Evolutionary conservation across 2,888 invertebrate species (phyloP), one percentile per base, ranked within the genome.

Genomic region (Ophion ellenae): DNA sequence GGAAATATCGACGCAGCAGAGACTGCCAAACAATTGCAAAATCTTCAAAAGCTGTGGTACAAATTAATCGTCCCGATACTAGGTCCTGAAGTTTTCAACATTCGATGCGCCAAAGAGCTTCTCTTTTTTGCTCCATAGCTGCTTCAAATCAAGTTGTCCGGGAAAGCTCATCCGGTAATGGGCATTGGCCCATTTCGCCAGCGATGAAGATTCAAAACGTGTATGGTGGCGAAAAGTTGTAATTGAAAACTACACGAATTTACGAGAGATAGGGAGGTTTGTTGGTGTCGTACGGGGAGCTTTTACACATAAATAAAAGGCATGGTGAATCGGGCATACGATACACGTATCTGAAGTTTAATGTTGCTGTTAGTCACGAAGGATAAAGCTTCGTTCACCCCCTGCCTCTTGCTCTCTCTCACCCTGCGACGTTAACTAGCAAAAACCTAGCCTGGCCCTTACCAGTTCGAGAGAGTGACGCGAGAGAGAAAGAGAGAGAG

Each of bases 371-470:
- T 86, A 40, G 67, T 80, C 84, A 61, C 24, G 81, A 59, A 77
- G 77, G 80, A 84, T 81, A 69, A 82, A 84, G 77, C 63, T 59
- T n/a, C 70, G 61, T 70, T 63, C 53, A 24, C 32, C 76, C 53
- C 14, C 53, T 53, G 3, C 0, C 53, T 17, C 53, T 53, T 53
- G n/a, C 64, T 47, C 14, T 64, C 75, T 78, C 87, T 63, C 81
- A 67, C 36, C 69, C 83, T 59, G 85, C 88, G 87, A 86, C 86
- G 89, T 89, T 91, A 91, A 90, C 90, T 90, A 87, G 90, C 89
- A 91, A 92, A 92, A 92, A 91, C 88, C 89, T 89, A 89, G 88
- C 90, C 90, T 89, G 87, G 89, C 90, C 87, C 89, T 90, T 89
- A 66, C 53, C 24, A 90, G 91, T 90, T 89, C 53, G 67, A 67